A percentile compares a stretch with the other conserved stretches of the same genome.
These are phyloP conservation scores for Apis florea DNA, from an alignment of 1,140 invertebrate genomes.

Conservation along the genomic window DNA sequence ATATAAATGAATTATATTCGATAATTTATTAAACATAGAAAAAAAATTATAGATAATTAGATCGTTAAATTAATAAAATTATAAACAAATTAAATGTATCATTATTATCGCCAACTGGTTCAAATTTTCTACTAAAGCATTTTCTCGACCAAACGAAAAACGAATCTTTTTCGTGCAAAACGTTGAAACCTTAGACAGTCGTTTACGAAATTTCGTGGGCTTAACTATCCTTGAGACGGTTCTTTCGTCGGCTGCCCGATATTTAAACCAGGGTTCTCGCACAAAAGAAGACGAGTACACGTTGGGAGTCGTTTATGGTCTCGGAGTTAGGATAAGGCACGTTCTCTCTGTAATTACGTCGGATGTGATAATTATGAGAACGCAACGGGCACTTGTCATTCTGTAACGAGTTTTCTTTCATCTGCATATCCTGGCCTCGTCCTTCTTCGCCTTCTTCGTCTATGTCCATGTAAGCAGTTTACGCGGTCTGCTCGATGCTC, in stretches of 20 bases:
- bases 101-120: too few species aligned
- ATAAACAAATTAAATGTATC: too few species aligned
- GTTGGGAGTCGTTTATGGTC: slow-evolving; percentile 54
- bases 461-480: slow-evolving; percentile 59
- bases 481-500: slow-evolving; percentile 40
- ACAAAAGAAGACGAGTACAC: slow-evolving; percentile 52
- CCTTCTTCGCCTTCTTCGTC: slow-evolving; percentile 49
- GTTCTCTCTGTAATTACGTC: slow-evolving; percentile 68
- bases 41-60: too few species aligned
- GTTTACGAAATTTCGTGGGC: background rate
- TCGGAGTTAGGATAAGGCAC: slow-evolving; percentile 65
- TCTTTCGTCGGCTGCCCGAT: slow-evolving; percentile 4
- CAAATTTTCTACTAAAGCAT: background rate
- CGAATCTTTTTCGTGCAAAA: background rate
- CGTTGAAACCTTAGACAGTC: background rate
- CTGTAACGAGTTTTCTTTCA: slow-evolving; percentile 69
- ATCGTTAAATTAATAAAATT: too few species aligned
- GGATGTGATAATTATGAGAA: slow-evolving; percentile 68
- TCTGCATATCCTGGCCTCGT: slow-evolving; percentile 54
- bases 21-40: too few species aligned
- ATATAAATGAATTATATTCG: too few species aligned
- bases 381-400: slow-evolving; percentile 63
- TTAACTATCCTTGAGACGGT: slow-evolving; percentile 13
- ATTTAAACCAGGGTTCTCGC: slow-evolving; percentile 41
- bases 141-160: background rate